phyloP scores from a whole-genome alignment of 2,888 invertebrate species.

The Heliconius sara region DNA sequence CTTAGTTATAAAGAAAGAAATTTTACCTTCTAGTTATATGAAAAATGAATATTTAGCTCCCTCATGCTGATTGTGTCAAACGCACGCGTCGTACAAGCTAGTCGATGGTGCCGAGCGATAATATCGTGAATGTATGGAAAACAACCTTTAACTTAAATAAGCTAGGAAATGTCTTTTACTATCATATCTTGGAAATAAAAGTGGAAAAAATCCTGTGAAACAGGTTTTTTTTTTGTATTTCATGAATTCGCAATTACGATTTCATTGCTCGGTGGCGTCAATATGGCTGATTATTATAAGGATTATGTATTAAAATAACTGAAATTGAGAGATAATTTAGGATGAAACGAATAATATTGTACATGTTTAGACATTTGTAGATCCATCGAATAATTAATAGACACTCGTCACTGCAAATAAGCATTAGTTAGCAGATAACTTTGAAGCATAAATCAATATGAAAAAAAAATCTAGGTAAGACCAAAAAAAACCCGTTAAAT shows the following conservation, averaged over 20 bases:
- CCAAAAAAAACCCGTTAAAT: background rate
- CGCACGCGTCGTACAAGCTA: constrained; percentile 73
- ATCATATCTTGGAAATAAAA: too few relatives aligned
- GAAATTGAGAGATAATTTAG: constrained; percentile 16
- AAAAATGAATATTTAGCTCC: constrained; percentile 70
- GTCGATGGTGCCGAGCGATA: background rate
- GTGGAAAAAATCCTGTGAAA: background rate
- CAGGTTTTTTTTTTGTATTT: background rate
- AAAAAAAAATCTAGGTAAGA: constrained; percentile 3
- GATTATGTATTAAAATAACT: constrained; percentile 21
- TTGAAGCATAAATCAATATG: background rate
- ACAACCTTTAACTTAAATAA: too few relatives aligned
- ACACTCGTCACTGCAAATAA: constrained; percentile 2
- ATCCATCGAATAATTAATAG: constrained; percentile 24
- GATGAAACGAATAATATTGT: constrained; percentile 17
- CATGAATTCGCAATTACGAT: background rate
- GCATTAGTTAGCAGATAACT: background rate
- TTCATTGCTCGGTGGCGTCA: constrained; percentile 5
- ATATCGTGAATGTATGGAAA: too few relatives aligned
- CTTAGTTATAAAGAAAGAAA: constrained; percentile 58
- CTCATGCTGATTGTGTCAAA: constrained; percentile 77
- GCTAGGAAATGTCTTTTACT: too few relatives aligned
- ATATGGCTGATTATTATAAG: constrained; percentile 7
- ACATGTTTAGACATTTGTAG: constrained; percentile 23
- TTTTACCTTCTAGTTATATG: constrained; percentile 70